phyloP scores from a whole-genome alignment of 2,113 vertebrate genomes.

The Felis catus region DNA sequence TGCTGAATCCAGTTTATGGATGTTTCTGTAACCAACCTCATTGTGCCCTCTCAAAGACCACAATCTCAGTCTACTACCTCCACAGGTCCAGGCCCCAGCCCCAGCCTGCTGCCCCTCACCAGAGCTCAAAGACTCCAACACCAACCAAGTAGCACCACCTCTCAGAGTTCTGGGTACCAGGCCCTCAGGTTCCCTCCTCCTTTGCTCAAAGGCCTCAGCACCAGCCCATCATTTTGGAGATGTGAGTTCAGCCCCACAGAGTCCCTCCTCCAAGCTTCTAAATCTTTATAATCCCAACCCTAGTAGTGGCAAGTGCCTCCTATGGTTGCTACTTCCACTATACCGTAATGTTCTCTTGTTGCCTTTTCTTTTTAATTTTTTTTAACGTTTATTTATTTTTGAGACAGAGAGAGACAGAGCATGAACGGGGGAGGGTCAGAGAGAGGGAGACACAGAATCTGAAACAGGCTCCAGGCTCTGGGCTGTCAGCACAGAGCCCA shows the following conservation, averaged over 20 bases:
- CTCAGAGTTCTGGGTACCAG: neutral
- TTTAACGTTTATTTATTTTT: too few species aligned
- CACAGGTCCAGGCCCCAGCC: neutral
- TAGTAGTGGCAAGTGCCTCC: neutral
- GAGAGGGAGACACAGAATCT: too few species aligned
- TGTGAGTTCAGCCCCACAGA: neutral
- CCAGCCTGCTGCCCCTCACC: neutral
- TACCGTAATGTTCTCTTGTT: neutral
- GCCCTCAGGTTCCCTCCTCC: neutral
- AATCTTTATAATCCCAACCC: neutral
- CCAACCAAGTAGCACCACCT: neutral
- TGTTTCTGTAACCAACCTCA: neutral
- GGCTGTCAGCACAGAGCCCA: too few species aligned
- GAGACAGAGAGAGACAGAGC: too few species aligned
- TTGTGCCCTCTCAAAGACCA: neutral
- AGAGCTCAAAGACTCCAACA: neutral
- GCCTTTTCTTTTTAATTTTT: neutral
- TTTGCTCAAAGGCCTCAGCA: neutral
- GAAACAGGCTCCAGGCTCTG: too few species aligned
- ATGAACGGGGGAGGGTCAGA: too few species aligned
- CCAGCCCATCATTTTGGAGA: neutral
- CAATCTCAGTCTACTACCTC: neutral
- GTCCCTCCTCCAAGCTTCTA: neutral
- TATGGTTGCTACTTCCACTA: neutral
- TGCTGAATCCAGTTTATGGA: neutral